Evolutionary conservation across 2,888 invertebrate genomes (phyloP), one percentile per base, ranked within the genome.

Genomic region (Xestia ashworthii): DNA sequence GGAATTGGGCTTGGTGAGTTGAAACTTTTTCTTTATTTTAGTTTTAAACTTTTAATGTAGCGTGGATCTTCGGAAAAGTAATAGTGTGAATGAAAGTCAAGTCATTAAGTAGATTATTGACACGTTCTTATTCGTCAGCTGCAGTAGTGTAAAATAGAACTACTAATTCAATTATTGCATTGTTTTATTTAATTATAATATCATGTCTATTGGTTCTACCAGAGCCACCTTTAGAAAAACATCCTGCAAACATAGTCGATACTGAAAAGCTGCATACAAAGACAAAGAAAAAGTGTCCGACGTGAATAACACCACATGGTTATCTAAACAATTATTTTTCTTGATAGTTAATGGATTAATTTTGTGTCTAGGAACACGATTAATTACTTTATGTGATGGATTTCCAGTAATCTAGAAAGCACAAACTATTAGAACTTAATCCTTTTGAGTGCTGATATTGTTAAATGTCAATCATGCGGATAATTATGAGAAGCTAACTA

Each of bases 1-100:
- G 98, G 99, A 73, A 97, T 98, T 80, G 96, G 97, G 85, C 93
- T 98, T 83, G 98, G 98, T 98, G 92, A 94, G 95, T 92, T 9
- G 16, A 16, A 76, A 48, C 1, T 58, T 32, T 55, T 32, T 22
- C 11, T 76, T 48, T 48, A 1, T 16, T 0, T 44, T 2, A 8
- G 6, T 22, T 58, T 71, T 55, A 0, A 0, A 55, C n/a, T 55
- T 55, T 55, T 9, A 4, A 9, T 53, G 11, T 16, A 16, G 41
- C 0, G 4, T 32, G 3, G 5, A 22, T 41, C 0, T 16, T 5
- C 9, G 38, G 11, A 6, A 1, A 25, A 25, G 12, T 38, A 1
- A n/a, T 1, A 46, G 4, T n/a, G 1, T 19, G 19, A 46, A 48
- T 25, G 9, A 5, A 25, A 80, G 6, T 14, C 14, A 64, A 19